Evolutionary conservation across 2,113 vertebrate genomes (phyloP).

Genomic region (Sceloporus undulatus): DNA sequence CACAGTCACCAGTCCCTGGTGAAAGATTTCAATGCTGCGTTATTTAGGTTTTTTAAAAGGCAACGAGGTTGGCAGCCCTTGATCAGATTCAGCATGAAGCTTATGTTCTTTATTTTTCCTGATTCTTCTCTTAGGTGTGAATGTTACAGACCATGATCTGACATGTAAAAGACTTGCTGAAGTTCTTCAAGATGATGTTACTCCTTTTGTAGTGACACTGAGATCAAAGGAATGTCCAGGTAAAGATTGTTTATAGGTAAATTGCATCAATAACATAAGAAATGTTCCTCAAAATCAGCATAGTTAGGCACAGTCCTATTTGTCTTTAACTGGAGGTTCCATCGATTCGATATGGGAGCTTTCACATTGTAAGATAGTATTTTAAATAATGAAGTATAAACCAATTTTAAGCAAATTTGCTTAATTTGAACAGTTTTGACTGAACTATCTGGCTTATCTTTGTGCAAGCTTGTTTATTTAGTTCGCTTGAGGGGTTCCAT

Average conservation of each 20-base stretch:
- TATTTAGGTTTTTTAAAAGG: no score
- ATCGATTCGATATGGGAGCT: neutral
- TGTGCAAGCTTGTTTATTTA: neutral
- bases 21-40: no score
- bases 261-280: neutral
- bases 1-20: no score
- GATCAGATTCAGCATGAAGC: no score
- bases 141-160: slow-evolving; percentile 93
- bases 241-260: slow-evolving; percentile 58
- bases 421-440: neutral
- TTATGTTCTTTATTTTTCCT: neutral
- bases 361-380: neutral
- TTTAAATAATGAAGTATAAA: slow-evolving; percentile 8
- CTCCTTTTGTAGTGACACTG: slow-evolving; percentile 87
- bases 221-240: slow-evolving; percentile 92
- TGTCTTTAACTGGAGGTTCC: neutral
- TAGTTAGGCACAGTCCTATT: neutral
- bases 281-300: neutral
- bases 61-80: no score
- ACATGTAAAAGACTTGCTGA: slow-evolving; percentile 90
- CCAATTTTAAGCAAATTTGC: neutral
- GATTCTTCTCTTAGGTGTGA: slow-evolving; percentile 85
- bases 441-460: neutral
- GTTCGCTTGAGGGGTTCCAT: neutral
- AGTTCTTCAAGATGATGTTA: slow-evolving; percentile 84